Base-by-base conservation (phyloP, 2,888 invertebrate species). In the Melieria picta region DNA sequence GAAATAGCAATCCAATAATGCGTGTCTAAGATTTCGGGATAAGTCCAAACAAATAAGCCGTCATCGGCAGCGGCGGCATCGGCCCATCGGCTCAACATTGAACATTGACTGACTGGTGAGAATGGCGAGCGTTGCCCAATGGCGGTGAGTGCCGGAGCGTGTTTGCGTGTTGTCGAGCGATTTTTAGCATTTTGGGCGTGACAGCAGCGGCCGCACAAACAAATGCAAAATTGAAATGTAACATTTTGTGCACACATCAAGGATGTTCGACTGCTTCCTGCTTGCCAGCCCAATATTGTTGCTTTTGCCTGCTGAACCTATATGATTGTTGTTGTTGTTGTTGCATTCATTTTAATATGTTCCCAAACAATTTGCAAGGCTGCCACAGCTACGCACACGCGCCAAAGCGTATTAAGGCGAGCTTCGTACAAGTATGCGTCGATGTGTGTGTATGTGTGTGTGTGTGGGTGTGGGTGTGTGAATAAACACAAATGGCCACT, bases 1-100 rank as follows among this genome's bases (percentile, higher is more conserved):
- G 65, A 61, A 65, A 65, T 61, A 55, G 55, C 65, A 71, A 65
- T 61, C 56, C 56, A 65, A 65, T 71, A 71, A 65, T 71, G 65
- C 65, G 65, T 65, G 71, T 30, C 65, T 61, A 65, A 70, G 65
- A 70, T 64, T 64, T 60, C 7, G 58, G 60, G 58, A 65, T 58
- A 60, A 46, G 48, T 45, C 30, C 46, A 47, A 30, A 47, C 67
- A 58, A 67, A 67, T 47, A 65, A 50, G 52, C 42, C 55, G 64
- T 43, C 13, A 45, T 52, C 5, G 10, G 43, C 13, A 16, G 4
- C 13, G 52, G 50, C 11, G 13, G n/a, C 11, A 52, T 4, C 4
- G 10, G 30, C 10, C 42, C n/a, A n/a, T n/a, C 3, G 45, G 43
- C 43, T 43, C 55, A 13, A 4, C 10, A 45, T 16, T 7, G 1